Evolutionary conservation across 2,888 invertebrate species (phyloP), one percentile per base, ranked within the genome.

Genomic region (Hirtodrosophila duncani): DNA sequence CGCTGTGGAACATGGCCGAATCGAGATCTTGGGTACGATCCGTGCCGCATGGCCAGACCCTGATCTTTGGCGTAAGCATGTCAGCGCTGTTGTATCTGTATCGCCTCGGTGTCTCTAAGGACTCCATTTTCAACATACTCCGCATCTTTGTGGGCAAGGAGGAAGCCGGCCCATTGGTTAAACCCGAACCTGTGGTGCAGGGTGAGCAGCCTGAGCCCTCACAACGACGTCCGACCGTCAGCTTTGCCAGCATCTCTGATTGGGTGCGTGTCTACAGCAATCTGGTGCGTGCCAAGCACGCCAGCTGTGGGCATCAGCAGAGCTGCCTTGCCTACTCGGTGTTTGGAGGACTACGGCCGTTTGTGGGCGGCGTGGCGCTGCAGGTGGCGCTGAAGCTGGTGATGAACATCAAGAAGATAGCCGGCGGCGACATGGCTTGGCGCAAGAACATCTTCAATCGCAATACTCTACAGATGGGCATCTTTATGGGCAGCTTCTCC

Each of bases 1-100:
- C 93, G 0, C 82, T 93, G 13, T 94, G 92, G 88, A 89, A 90
- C 63, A 93, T 94, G 91, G 89, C 91, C 2, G 88, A 89, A 18
- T 88, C 89, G 23, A 88, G 93, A 55, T 90, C 91, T 42, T 88
- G 90, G 75, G 89, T 92, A 16, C 87, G 87, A 20, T 89, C 90
- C 10, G 85, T 93, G 55, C 89, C 89, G 9, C 86, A 90, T 67
- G 93, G 93, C 5, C 91, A 92, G 80, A 89, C 91, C 18, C 85
- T 90, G 13, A 90, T 93, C 56, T 93, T 93, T 85, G 89, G 91
- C n/a, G 67, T 84, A 18, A 90, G 91, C 65, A 89, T 91, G 77
- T 89, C 91, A 5, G 81, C 88, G 17, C 83, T 92, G 23, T 83
- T 92, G 9, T 90, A 90, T 70, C 89, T 89, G 56, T 92, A 88